A percentile compares a stretch with the other conserved stretches of the same genome.
phyloP scores from a whole-genome alignment of 2,888 invertebrate species.

The Tenthredo scrophulariae region DNA sequence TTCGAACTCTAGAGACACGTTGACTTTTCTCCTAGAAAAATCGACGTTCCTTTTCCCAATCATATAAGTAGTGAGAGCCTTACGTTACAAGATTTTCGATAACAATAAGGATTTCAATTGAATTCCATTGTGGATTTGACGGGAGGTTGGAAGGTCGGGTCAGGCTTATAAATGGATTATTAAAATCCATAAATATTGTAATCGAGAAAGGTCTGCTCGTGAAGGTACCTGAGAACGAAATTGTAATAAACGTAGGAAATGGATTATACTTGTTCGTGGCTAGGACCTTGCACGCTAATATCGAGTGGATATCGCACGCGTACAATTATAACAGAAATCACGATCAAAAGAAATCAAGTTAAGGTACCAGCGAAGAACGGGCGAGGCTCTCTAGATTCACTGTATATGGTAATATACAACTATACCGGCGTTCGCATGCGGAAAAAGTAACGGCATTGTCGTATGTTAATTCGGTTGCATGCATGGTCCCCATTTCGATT shows the following conservation, averaged over 20 bases:
- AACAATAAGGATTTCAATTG: not conserved
- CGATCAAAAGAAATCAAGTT: slow-evolving; percentile 45
- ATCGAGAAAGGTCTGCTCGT: not conserved
- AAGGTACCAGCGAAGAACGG: slow-evolving; percentile 4
- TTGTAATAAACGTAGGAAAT: slow-evolving; percentile 37
- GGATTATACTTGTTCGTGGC: slow-evolving; percentile 43
- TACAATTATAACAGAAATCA: slow-evolving; percentile 66
- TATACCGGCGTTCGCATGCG: slow-evolving; percentile 61
- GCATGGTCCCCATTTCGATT: slow-evolving; percentile 67
- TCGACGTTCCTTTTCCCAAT: not conserved
- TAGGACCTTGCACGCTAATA: slow-evolving; percentile 47
- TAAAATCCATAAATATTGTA: slow-evolving; percentile 20
- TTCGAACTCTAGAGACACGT: not conserved
- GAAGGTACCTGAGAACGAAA: not conserved
- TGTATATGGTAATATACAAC: slow-evolving; percentile 15
- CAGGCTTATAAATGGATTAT: not conserved
- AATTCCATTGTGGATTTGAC: not conserved
- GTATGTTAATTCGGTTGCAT: slow-evolving; percentile 71
- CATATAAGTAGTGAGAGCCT: not conserved
- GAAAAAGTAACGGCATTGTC: slow-evolving; percentile 68
- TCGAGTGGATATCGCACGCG: slow-evolving; percentile 58
- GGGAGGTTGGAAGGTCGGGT: not conserved
- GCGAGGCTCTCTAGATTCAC: not conserved
- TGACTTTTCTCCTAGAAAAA: not conserved
- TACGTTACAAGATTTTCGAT: not conserved